A percentile compares a stretch with the other conserved stretches of the same genome.
phyloP scores from a whole-genome alignment of 2,888 invertebrate genomes.

The Phlogophora meticulosa region DNA sequence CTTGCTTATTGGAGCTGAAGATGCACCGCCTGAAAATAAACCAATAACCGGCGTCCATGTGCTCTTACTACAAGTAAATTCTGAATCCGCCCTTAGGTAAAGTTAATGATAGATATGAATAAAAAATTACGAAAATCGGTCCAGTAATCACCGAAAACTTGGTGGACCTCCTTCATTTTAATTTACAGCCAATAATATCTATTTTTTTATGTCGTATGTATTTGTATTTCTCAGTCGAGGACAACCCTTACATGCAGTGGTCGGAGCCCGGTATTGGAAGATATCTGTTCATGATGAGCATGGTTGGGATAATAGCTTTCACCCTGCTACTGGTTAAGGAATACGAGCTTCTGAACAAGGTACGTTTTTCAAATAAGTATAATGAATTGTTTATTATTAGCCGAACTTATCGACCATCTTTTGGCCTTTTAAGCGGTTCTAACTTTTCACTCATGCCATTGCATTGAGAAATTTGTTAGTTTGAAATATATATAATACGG shows the following conservation, averaged over 20 bases:
- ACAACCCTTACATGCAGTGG: constrained; percentile 92
- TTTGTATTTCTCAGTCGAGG: constrained; percentile 78
- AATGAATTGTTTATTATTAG: not conserved
- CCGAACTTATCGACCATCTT: not conserved
- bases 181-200: no score
- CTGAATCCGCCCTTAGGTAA: no score
- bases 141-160: no score
- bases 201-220: constrained; percentile 17
- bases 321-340: constrained; percentile 92
- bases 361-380: constrained; percentile 66
- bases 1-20: no score
- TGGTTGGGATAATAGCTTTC: constrained; percentile 92
- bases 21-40: no score
- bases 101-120: no score
- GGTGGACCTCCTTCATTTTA: no score
- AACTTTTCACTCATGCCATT: not conserved
- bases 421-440: not conserved
- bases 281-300: constrained; percentile 92
- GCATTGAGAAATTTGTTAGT: no score
- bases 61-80: no score
- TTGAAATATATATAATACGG: no score
- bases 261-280: constrained; percentile 94
- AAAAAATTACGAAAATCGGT: no score
- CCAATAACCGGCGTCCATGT: no score
- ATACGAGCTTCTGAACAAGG: constrained; percentile 89